These are phyloP conservation scores for Enteromius treurensis DNA, from an alignment of 2,797 vertebrate species.

Conservation along the genomic window DNA sequence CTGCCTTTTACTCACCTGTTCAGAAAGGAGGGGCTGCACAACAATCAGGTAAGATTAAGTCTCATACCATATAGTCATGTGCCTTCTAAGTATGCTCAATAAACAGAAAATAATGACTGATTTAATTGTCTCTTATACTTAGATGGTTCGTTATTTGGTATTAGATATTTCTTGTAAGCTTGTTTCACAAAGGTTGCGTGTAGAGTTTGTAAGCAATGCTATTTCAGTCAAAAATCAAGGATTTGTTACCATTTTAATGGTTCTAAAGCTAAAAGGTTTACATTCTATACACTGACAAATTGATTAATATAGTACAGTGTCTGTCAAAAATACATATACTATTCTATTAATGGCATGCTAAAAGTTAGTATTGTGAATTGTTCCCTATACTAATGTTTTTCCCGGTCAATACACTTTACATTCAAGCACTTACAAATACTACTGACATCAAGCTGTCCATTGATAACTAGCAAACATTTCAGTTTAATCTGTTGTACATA, in stretches of 20 bases:
- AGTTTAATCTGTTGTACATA: background rate
- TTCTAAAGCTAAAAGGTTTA: background rate
- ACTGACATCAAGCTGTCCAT: background rate
- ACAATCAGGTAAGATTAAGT: conserved; percentile 76
- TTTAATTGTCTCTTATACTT: background rate
- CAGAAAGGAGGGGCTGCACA: conserved; percentile 78
- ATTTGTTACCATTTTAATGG: background rate
- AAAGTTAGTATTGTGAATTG: background rate
- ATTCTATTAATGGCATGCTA: background rate
- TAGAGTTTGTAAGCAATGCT: background rate
- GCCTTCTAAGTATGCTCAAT: background rate
- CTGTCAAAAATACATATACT: background rate
- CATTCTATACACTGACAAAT: background rate
- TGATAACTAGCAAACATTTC: background rate
- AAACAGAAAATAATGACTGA: background rate
- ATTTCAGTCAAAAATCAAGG: background rate
- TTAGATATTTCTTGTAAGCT: background rate
- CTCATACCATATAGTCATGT: background rate
- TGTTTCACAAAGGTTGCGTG: background rate
- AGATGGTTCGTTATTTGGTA: background rate
- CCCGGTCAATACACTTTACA: background rate
- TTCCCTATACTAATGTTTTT: background rate
- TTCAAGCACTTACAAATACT: background rate
- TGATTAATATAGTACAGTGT: background rate
- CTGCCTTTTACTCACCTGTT: conserved; percentile 89